Conservation (phyloP, 2,888 invertebrate species). For the Alentia gelatinosa region DNA sequence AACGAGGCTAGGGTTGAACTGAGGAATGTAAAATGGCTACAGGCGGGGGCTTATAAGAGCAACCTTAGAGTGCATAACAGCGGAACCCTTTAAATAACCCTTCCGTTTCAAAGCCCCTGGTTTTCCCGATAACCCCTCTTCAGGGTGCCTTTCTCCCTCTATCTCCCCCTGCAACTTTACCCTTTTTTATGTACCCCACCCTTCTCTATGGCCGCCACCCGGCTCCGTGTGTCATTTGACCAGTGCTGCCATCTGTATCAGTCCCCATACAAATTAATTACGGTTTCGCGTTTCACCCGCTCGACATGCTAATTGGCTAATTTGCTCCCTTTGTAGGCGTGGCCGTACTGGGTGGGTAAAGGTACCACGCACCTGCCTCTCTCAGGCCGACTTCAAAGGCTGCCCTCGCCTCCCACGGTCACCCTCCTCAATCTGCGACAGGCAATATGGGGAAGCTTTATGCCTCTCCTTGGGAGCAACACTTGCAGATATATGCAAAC, state of each 20-base stretch:
- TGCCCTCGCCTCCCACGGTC: neutral
- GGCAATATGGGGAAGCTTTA: neutral
- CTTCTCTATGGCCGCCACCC: too few species aligned
- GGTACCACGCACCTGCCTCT: conserved; percentile 1
- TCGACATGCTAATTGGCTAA: conserved; percentile 46
- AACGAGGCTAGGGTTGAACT: neutral
- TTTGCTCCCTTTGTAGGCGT: neutral
- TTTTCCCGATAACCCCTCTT: too few species aligned
- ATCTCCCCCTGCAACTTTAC: too few species aligned
- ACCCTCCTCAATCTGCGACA: neutral
- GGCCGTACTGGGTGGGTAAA: neutral
- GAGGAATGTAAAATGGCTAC: neutral
- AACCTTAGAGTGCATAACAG: too few species aligned
- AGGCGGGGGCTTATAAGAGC: neutral
- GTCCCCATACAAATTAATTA: conserved; percentile 34
- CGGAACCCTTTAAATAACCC: too few species aligned
- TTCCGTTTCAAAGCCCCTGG: too few species aligned
- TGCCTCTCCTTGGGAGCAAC: neutral
- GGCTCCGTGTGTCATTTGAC: conserved; percentile 38
- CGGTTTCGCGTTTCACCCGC: conserved; percentile 21
- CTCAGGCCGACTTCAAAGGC: neutral
- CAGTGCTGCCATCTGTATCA: conserved; percentile 4
- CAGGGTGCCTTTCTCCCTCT: too few species aligned
- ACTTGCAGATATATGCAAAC: neutral
- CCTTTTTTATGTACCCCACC: too few species aligned